Evolutionary conservation across 2,888 invertebrate genomes (phyloP), one percentile per base, ranked within the genome.

Genomic region (Deroplatys truncata): DNA sequence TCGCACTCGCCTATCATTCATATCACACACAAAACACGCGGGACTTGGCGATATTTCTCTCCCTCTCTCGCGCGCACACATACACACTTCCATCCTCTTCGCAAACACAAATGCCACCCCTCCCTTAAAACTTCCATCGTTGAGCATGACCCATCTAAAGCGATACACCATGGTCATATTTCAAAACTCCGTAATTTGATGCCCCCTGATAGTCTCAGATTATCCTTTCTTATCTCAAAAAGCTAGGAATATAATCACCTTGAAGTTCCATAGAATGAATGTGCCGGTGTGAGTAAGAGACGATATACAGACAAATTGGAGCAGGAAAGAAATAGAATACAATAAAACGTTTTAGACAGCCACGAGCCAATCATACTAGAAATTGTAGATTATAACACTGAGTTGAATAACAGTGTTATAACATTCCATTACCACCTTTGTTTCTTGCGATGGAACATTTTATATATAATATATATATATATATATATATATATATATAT

Each of bases 1-100:
- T 72, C 56, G 20, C 56, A 72, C 56, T 72, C 56, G 83, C 87
- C 87, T 87, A 87, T 87, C 87, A 87, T 82, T 82, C 87, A 82
- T 31, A 82, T 82, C 82, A 82, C 29, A 72, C 56, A 85, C 49
- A 85, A 85, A 85, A 85, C 85, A 85, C 85, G 85, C 85, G 49
- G 49, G 49, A 85, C 85, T 85, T 85, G 56, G 85, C 85, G 49
- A 85, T 85, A 49, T 85, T 49, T 49, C 43, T 49, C 85, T 49
- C 49, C n/a, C 25, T n/a, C 49, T 28, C 43, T 49, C 85, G 35
- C 56, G 9, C 56, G 25, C 56, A 56, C 56, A 56, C 56, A 56
- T 56, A 56, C 56, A 56, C 56, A 56, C 56, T 7, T 72, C 56
- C 56, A 72, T 72, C 56, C 56, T 72, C 56, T 72, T 72, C 25